Evolutionary conservation across 2,797 vertebrate species (phyloP), one percentile per base, ranked within the genome.

Genomic region (Pseudotriccus pelzelni): DNA sequence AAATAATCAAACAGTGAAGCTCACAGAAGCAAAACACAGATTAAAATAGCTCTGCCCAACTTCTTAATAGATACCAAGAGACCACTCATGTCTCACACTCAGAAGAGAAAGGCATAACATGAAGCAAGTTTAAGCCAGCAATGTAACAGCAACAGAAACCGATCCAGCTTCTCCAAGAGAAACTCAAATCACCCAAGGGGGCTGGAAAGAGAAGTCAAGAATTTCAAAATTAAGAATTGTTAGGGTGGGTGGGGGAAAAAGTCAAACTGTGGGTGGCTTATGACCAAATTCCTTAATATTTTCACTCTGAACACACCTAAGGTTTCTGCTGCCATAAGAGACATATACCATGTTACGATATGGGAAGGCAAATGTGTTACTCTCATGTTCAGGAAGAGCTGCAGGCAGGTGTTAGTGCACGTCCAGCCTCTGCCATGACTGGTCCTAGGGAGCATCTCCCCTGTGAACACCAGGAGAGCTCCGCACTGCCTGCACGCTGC

Each of bases 401-500:
- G 0, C 15, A 25, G 18, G 58, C 69, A 69, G 52, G 56, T 19
- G 49, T 14, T 7, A 13, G 43, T 1, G 30, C 53, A 44, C 39
- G 20, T 10, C 14, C 4, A 10, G 6, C n/a, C 34, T 50, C 10
- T 11, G 23, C 22, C 12, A 7, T 2, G 4, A n/a, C 46, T 2
- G 27, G 10, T 52, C 27, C 77, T 8, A 12, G 47, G 39, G 30
- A 62, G 7, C 46, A 30, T 6, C 50, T 32, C 49, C 28, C 28
- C 15, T 10, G 13, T 0, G 1, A 63, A 59, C 39, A 32, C 9
- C 6, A 37, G 53, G 34, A 64, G 36, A 55, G 44, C 60, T 81
- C 24, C 2, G 0, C 4, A 2, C 23, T 15, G 37, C 34, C 49
- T 5, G 28, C 16, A 16, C 0, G 0, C 69, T 78, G 41, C 82